phyloP scores from a whole-genome alignment of 2,797 vertebrate genomes.

The Taenioides sp. region DNA sequence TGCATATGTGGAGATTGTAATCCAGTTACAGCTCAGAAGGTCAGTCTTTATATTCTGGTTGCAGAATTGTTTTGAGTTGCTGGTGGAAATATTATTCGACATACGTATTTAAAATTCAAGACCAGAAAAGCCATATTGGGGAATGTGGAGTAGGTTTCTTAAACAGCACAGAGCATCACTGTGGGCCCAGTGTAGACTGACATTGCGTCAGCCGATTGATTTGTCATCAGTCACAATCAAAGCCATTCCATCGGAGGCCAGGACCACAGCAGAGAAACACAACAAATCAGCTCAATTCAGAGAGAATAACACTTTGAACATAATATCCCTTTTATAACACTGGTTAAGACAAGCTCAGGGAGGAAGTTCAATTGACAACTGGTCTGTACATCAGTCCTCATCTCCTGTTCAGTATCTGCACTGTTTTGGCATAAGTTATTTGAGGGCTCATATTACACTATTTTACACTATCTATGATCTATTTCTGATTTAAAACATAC shows the following conservation, averaged over 20 bases:
- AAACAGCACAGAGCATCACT: neutral
- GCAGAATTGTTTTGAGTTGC: neutral
- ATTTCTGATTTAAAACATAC: too few relatives aligned
- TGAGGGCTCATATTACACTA: too few relatives aligned
- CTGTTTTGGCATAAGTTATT: too few relatives aligned
- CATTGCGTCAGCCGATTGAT: conserved; percentile 5
- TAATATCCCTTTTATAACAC: neutral
- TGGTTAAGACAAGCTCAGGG: neutral
- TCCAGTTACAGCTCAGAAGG: neutral
- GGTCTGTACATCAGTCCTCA: too few relatives aligned
- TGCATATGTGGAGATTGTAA: conserved; percentile 7
- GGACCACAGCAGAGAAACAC: conserved; percentile 1
- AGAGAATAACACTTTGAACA: neutral
- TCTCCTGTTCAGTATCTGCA: neutral
- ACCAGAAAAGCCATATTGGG: neutral
- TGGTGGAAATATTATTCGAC: neutral
- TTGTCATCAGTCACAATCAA: conserved; percentile 7
- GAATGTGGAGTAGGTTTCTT: too few relatives aligned
- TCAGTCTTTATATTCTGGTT: too few relatives aligned
- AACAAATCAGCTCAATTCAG: conserved; percentile 6
- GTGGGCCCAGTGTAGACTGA: too few relatives aligned
- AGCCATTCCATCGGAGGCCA: neutral
- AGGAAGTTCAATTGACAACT: too few relatives aligned
- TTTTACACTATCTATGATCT: too few relatives aligned
- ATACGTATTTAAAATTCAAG: neutral